Evolutionary conservation across 1,140 invertebrate species (phyloP).

Genomic region (Heliconius hermathena): DNA sequence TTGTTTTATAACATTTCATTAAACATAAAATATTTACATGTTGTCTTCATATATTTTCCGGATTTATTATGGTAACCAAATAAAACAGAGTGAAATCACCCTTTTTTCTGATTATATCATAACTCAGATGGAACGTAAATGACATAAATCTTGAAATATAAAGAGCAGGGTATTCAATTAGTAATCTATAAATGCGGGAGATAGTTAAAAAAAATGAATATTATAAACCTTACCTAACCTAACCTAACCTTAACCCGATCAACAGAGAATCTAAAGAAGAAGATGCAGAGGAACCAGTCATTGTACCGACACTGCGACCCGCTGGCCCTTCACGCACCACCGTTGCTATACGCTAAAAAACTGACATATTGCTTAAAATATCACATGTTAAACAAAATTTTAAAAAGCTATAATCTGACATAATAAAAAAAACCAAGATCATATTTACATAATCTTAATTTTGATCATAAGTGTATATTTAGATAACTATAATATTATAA

Average conservation of each 20-base stretch:
- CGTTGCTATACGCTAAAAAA: conserved; percentile 58
- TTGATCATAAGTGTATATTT: conserved; percentile 13
- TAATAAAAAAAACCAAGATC: background rate
- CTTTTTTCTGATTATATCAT: too few species aligned
- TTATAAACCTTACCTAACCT: background rate
- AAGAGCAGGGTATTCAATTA: too few species aligned
- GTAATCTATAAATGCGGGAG: background rate
- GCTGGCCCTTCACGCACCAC: conserved; percentile 55
- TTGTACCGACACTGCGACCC: conserved; percentile 63
- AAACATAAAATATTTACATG: too few species aligned
- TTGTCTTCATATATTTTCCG: too few species aligned
- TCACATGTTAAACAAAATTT: background rate
- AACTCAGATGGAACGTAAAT: too few species aligned
- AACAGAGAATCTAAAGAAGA: conserved; percentile 60
- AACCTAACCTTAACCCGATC: background rate
- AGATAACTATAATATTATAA: conserved; percentile 3
- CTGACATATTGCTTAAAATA: background rate
- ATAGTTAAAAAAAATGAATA: background rate
- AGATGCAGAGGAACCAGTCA: conserved; percentile 60
- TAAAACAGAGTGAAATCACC: too few species aligned
- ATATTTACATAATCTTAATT: background rate
- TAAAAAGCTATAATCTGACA: background rate
- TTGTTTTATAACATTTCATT: too few species aligned
- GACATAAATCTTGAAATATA: too few species aligned
- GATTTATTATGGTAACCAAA: too few species aligned